These are phyloP conservation scores for Scophthalmus maximus DNA, from an alignment of 2,113 vertebrate species.

Conservation along the genomic window DNA sequence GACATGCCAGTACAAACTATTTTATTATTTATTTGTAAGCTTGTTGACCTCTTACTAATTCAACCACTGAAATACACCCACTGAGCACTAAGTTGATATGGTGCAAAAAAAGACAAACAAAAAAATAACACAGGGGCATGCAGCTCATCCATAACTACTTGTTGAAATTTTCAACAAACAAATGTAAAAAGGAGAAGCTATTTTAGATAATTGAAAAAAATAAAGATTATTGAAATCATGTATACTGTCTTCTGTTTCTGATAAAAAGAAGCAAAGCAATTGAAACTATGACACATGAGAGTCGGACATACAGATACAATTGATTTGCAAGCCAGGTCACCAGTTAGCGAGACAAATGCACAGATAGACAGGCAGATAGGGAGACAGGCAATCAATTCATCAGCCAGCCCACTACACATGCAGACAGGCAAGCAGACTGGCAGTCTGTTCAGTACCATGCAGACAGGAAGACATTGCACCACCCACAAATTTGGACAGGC, in stretches of 20 bases:
- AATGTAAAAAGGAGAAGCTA: not conserved
- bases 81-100: constrained; percentile 8
- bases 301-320: constrained; percentile 13
- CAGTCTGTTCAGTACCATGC: constrained; percentile 26
- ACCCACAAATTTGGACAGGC: constrained; percentile 35
- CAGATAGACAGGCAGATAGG: constrained; percentile 40
- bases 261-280: not conserved
- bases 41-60: constrained; percentile 25
- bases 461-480: constrained; percentile 24
- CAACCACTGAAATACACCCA: not conserved
- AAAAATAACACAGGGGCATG: no score
- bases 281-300: not conserved
- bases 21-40: not conserved
- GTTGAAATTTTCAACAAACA: not conserved
- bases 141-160: not conserved
- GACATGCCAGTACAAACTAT: constrained; percentile 6
- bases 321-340: constrained; percentile 24
- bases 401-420: constrained; percentile 42
- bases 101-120: constrained; percentile 46
- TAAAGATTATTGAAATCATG: not conserved
- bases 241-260: not conserved
- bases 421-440: constrained; percentile 40
- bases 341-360: constrained; percentile 38
- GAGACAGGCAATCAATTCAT: constrained; percentile 41
- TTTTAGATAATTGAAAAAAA: not conserved